Evolutionary conservation across 1,140 invertebrate species (phyloP).

Genomic region (Andricus grossulariae): DNA sequence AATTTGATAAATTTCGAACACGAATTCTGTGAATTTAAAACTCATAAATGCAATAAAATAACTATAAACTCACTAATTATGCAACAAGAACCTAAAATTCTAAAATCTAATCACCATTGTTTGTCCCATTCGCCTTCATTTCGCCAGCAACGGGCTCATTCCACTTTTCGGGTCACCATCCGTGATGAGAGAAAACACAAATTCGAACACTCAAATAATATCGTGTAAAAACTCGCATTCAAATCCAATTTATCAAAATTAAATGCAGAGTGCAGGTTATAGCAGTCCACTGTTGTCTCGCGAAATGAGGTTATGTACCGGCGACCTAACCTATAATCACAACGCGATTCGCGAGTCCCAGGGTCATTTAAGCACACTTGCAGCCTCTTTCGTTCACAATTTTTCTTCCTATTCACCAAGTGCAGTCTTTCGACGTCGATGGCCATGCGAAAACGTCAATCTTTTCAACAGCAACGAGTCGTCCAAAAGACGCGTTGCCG

Average conservation of each 20-base stretch:
- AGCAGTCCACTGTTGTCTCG: neutral
- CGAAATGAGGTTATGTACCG: conserved; percentile 69
- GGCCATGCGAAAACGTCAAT: conserved; percentile 29
- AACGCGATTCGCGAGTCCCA: conserved; percentile 45
- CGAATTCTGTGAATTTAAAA: neutral
- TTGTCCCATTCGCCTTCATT: conserved; percentile 76
- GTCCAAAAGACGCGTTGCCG: conserved; percentile 54
- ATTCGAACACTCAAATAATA: neutral
- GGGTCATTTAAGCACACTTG: conserved; percentile 1
- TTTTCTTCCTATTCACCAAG: neutral
- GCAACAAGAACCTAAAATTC: neutral
- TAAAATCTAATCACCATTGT: conserved; percentile 70
- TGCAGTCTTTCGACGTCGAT: neutral
- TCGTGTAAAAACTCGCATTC: neutral
- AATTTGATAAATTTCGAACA: neutral
- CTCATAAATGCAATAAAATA: neutral
- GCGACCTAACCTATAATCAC: conserved; percentile 68
- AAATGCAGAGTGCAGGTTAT: conserved; percentile 4
- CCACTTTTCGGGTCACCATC: conserved; percentile 59
- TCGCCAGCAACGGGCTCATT: conserved; percentile 66
- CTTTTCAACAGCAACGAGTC: conserved; percentile 17
- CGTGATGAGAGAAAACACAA: conserved; percentile 41
- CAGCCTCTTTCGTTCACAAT: neutral
- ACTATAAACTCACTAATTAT: too few relatives aligned
- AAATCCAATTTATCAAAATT: neutral